Conservation (phyloP, 2,888 invertebrate genomes). For the Hydropsyche betteni region DNA sequence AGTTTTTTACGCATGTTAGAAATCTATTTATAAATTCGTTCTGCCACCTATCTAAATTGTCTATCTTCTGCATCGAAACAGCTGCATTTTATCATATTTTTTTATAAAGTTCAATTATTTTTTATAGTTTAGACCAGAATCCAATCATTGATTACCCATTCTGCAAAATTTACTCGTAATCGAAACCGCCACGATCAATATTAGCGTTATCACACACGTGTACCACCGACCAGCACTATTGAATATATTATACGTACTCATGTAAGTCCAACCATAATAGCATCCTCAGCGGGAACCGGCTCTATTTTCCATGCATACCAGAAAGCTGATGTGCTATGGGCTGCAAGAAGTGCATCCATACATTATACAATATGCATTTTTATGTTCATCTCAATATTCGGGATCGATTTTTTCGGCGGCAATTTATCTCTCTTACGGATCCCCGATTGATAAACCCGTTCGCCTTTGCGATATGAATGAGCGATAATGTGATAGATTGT, state of each 20-base stretch:
- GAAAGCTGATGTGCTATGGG: constrained; percentile 1
- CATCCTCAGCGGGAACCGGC: constrained; percentile 18
- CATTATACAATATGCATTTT: constrained; percentile 31
- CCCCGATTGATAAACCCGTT: constrained; percentile 26
- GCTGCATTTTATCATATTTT: too few species aligned
- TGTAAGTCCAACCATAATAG: neutral
- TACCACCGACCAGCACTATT: neutral
- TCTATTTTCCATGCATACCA: constrained; percentile 41
- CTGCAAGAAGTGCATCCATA: constrained; percentile 18
- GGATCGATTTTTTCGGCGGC: constrained; percentile 2
- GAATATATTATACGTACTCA: neutral
- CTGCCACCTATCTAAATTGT: too few species aligned
- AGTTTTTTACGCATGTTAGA: too few species aligned
- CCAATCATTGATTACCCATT: neutral
- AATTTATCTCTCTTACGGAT: too few species aligned
- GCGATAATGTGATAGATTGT: constrained; percentile 33
- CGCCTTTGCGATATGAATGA: constrained; percentile 24
- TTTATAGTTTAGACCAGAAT: too few species aligned
- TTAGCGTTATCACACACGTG: neutral
- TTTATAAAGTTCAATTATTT: too few species aligned
- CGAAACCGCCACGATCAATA: neutral
- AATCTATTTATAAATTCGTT: too few species aligned
- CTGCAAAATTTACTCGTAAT: neutral
- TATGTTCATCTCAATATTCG: neutral
- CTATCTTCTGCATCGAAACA: too few species aligned